A percentile compares a stretch with the other conserved stretches of the same genome.
Evolutionary conservation across 2,797 vertebrate species (phyloP).

Genomic region (Gallinago solitaria): DNA sequence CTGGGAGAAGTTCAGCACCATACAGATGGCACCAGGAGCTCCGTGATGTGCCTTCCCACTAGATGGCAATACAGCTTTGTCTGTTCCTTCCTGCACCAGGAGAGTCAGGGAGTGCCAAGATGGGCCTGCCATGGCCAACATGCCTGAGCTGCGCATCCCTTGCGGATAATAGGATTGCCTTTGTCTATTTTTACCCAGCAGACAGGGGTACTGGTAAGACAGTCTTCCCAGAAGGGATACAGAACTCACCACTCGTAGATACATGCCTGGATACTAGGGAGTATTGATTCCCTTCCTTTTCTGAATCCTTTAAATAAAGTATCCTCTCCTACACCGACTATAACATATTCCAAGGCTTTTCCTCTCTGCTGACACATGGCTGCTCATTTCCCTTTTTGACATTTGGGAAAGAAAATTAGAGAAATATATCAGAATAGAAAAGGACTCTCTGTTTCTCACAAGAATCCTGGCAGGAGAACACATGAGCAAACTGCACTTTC

Average conservation of each 20-base stretch:
- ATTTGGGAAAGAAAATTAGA: not conserved
- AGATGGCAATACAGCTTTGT: constrained; percentile 47
- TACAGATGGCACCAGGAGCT: not conserved
- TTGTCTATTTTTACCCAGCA: constrained; percentile 29
- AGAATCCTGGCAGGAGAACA: not conserved
- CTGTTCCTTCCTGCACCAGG: not conserved
- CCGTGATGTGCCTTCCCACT: not conserved
- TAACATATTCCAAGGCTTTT: not conserved
- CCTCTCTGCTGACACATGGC: not conserved
- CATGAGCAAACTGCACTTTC: not conserved
- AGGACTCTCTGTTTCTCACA: not conserved
- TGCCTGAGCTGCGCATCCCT: not conserved
- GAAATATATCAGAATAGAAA: not conserved
- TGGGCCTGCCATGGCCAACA: not conserved
- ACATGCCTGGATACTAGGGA: not conserved
- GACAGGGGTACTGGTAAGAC: not conserved
- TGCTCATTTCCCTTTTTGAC: not conserved
- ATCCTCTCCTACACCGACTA: not conserved
- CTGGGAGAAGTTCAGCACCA: not conserved
- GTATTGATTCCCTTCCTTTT: not conserved
- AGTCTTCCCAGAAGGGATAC: not conserved
- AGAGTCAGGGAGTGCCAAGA: not conserved
- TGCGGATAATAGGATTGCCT: not conserved
- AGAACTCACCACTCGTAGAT: not conserved
- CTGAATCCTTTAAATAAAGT: not conserved